Conservation (phyloP, 2,113 vertebrate genomes). For the Entelurus aequoreus region DNA sequence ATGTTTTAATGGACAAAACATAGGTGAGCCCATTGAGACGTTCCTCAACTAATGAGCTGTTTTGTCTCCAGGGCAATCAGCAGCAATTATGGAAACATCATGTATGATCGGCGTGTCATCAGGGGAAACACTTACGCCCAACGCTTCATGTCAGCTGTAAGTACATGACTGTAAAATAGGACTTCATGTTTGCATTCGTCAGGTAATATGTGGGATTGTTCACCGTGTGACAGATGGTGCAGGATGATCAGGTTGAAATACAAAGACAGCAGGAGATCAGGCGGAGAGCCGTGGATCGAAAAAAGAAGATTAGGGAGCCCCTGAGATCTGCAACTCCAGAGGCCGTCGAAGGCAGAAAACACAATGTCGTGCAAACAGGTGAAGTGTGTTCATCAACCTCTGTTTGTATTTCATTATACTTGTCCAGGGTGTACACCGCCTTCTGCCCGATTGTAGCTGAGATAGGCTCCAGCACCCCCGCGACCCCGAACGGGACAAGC, state of each 20-base stretch:
- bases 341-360: conserved; percentile 75
- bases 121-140: conserved; percentile 83
- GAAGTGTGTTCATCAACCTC: background rate
- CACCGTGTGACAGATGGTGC: conserved; percentile 56
- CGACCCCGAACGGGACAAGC: too few relatives aligned
- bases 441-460: too few relatives aligned
- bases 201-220: background rate
- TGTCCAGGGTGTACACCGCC: too few relatives aligned
- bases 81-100: conserved; percentile 77
- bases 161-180: conserved; percentile 5
- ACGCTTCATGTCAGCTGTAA: conserved; percentile 45
- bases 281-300: conserved; percentile 65
- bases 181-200: too few relatives aligned
- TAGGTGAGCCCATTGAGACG: too few relatives aligned
- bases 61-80: conserved; percentile 56
- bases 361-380: conserved; percentile 89
- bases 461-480: too few relatives aligned
- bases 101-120: conserved; percentile 86
- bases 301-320: conserved; percentile 63
- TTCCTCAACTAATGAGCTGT: background rate
- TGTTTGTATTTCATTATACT: background rate
- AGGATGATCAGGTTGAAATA: conserved; percentile 60
- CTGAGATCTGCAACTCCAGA: conserved; percentile 65
- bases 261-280: conserved; percentile 65
- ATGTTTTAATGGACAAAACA: too few relatives aligned